These are phyloP conservation scores for Varanus salvator DNA, from an alignment of 2,113 vertebrate genomes.

Conservation along the genomic window DNA sequence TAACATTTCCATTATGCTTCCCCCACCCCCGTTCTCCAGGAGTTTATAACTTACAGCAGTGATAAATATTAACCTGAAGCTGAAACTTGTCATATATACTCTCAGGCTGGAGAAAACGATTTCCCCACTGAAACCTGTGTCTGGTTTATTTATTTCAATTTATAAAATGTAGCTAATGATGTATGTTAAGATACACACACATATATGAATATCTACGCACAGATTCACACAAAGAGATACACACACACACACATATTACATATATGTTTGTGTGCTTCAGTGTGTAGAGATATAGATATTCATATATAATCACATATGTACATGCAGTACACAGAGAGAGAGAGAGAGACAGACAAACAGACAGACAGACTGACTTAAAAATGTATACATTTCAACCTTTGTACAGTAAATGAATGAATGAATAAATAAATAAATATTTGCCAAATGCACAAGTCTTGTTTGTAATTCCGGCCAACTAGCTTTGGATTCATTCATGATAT, in stretches of 20 bases:
- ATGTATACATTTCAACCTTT: neutral
- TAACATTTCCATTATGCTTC: constrained; percentile 34
- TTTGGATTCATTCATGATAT: constrained; percentile 61
- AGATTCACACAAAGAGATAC: too few species aligned
- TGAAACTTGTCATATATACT: constrained; percentile 23
- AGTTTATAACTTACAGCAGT: constrained; percentile 34
- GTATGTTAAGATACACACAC: too few species aligned
- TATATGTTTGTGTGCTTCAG: too few species aligned
- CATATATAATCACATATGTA: too few species aligned
- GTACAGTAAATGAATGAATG: too few species aligned
- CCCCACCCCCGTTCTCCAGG: constrained; percentile 16
- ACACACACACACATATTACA: too few species aligned
- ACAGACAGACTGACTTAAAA: neutral
- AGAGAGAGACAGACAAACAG: too few species aligned
- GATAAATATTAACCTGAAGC: constrained; percentile 35
- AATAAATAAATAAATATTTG: constrained; percentile 51
- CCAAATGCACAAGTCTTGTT: constrained; percentile 69
- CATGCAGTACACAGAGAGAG: neutral
- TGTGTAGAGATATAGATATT: too few species aligned
- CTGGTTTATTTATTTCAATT: neutral
- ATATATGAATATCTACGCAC: too few species aligned
- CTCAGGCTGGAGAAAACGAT: constrained; percentile 5
- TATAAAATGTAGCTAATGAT: neutral
- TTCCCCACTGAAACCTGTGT: constrained; percentile 13
- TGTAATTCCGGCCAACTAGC: constrained; percentile 66